phyloP scores from a whole-genome alignment of 2,113 vertebrate species.

The Donacobius atricapilla region DNA sequence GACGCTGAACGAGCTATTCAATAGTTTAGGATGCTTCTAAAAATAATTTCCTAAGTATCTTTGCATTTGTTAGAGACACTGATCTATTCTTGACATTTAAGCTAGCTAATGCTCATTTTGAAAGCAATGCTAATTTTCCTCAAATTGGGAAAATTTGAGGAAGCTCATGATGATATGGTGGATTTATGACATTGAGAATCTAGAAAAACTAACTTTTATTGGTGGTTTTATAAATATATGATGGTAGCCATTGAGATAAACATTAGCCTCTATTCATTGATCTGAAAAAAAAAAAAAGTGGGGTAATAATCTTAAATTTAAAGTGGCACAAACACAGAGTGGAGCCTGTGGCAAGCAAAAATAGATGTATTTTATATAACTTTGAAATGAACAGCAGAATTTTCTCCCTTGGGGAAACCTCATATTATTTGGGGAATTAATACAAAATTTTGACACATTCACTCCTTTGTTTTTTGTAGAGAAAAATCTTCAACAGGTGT shows the following conservation, averaged over 20 bases:
- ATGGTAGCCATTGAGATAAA: neutral
- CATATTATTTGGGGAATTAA: neutral
- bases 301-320: neutral
- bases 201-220: neutral
- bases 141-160: too few relatives aligned
- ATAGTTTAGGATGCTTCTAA: neutral
- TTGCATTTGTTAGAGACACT: accelerated
- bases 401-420: neutral
- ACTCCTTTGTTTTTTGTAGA: neutral
- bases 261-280: neutral
- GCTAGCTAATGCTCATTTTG: neutral
- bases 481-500: neutral
- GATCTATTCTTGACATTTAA: neutral
- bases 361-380: neutral
- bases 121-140: neutral
- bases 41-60: neutral
- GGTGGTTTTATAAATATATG: neutral
- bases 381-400: neutral
- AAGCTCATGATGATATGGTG: too few relatives aligned
- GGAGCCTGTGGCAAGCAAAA: neutral
- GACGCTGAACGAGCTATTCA: neutral
- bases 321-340: neutral
- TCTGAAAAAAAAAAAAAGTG: neutral
- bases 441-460: neutral
- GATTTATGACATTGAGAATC: neutral